A percentile compares a stretch with the other conserved stretches of the same genome.
phyloP scores from a whole-genome alignment of 2,888 invertebrate genomes.

The Pristionchus arcanus region DNA sequence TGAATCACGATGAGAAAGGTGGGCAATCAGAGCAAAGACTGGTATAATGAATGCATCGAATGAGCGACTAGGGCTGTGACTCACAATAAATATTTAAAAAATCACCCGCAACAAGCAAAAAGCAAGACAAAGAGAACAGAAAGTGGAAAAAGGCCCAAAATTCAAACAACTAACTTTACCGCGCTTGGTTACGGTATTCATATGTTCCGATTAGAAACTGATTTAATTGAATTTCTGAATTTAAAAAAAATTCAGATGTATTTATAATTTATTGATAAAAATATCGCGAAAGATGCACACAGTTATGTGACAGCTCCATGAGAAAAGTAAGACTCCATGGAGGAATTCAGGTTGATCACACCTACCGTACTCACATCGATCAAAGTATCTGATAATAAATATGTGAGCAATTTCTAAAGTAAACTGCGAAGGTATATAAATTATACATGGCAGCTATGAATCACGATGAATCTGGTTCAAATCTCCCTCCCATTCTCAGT shows the following conservation, averaged over 20 bases:
- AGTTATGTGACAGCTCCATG: too few relatives aligned
- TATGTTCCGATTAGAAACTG: not conserved
- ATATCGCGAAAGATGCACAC: too few relatives aligned
- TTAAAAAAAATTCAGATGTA: too few relatives aligned
- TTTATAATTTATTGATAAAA: too few relatives aligned
- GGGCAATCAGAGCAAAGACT: not conserved
- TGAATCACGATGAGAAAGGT: not conserved
- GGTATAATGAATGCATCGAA: not conserved
- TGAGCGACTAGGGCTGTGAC: not conserved
- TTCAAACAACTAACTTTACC: not conserved
- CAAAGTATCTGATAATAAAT: too few relatives aligned
- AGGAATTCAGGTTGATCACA: too few relatives aligned
- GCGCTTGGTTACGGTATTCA: conserved; percentile 2
- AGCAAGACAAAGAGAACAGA: not conserved
- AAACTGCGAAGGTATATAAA: too few relatives aligned
- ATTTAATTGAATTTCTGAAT: not conserved
- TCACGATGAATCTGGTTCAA: not conserved
- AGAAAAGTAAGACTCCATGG: too few relatives aligned
- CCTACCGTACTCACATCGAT: too few relatives aligned
- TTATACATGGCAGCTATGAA: too few relatives aligned
- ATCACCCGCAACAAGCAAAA: not conserved
- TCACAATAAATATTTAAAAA: not conserved
- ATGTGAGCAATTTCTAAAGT: too few relatives aligned
- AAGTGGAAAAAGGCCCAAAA: not conserved
- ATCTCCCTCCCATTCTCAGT: not conserved